Evolutionary conservation across 1,140 invertebrate genomes (phyloP), one percentile per base, ranked within the genome.

Genomic region (Coelopa frigida): DNA sequence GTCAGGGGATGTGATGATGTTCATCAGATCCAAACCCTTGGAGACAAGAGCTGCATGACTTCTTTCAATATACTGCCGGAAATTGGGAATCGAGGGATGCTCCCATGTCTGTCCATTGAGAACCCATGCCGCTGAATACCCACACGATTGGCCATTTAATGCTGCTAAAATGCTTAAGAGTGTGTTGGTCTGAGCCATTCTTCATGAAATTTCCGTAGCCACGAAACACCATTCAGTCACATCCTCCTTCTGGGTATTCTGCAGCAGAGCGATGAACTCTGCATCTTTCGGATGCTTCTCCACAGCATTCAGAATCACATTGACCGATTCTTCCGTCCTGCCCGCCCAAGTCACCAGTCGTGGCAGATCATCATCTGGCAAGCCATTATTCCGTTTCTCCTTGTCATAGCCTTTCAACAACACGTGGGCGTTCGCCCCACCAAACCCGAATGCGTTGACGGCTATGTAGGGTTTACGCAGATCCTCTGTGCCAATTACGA

Each of bases 51-150:
- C 73, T 54, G 80, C 72, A 57, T 87, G 81, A 47, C 84, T 91
- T 59, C 73, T 77, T 50, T 81, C 58, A 46, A 94, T 85, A 10
- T 88, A 80, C 27, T 80, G 69, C 18, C 76, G 75, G 64, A 94
- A 92, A 5, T 78, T 59, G 6, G 83, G 80, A 21, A 94, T 75
- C 39, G 2, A 79, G 68, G 6, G 73, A 70, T 23, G 75, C 70
- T 15, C 83, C 89, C 88, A 94, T 92, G 35, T 85, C 81, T 20
- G 77, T 62, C 89, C 90, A 94, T 58, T 94, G 89, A 1, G 84
- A 84, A 5, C 89, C 89, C 86, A 95, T 90, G 39, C 90, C 90
- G 49, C 89, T 85, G 71, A 91, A 96, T 8, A 94, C 80, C 70
- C 86, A 91, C 77, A 88, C 92, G 0, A 95, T 72, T 14, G 88